Percentiles rank a stretch among this genome's conserved stretches.
phyloP scores from a whole-genome alignment of 2,888 invertebrate genomes.

The Nemurella pictetii region DNA sequence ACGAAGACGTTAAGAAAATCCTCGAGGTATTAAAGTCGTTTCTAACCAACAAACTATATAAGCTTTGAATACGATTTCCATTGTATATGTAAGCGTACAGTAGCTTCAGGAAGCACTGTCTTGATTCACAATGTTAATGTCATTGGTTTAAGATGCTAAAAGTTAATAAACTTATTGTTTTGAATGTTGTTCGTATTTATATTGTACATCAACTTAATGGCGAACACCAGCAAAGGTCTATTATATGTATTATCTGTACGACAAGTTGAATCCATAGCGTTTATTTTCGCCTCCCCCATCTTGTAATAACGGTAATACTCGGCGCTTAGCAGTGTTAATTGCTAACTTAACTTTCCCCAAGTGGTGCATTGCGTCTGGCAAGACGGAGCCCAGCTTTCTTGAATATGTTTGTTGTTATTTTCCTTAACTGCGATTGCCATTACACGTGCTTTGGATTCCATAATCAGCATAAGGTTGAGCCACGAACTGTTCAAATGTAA shows the following conservation, averaged over 20 bases:
- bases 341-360: conserved; percentile 42
- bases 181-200: conserved; percentile 19
- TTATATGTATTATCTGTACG: conserved; percentile 41
- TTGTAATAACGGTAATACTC: conserved; percentile 39
- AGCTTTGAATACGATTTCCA: conserved; percentile 26
- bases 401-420: conserved; percentile 33
- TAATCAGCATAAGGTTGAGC: conserved; percentile 9
- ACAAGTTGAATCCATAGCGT: conserved; percentile 41
- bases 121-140: conserved; percentile 15
- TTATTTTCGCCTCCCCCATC: conserved; percentile 14
- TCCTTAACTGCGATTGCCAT: conserved; percentile 30
- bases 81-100: conserved; percentile 15
- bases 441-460: conserved; percentile 11
- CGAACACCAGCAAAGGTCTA: conserved; percentile 30
- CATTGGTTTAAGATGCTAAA: conserved; percentile 22
- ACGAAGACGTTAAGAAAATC: conserved; percentile 37
- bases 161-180: conserved; percentile 29
- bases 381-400: conserved; percentile 9
- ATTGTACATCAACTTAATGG: neutral
- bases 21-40: conserved; percentile 34
- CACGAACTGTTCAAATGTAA: conserved; percentile 9
- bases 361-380: conserved; percentile 40
- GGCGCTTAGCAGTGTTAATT: conserved; percentile 43
- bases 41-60: conserved; percentile 30
- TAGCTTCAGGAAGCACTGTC: conserved; percentile 23